A percentile compares a stretch with the other conserved stretches of the same genome.
Evolutionary conservation across 2,113 vertebrate species (phyloP).

Genomic region (Zosterops lateralis): DNA sequence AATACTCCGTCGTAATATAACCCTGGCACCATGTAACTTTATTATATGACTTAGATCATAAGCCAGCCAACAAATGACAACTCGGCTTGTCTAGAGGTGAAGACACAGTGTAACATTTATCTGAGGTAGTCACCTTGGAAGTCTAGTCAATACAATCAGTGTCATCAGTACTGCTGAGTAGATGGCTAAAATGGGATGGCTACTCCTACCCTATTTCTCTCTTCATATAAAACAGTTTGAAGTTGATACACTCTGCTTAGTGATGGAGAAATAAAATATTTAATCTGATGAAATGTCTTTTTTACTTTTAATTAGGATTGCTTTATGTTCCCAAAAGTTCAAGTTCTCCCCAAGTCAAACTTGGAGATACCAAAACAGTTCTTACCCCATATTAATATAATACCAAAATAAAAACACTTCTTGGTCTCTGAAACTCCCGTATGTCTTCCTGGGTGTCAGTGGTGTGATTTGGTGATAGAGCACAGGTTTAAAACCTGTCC

Average conservation of each 20-base stretch:
- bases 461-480: background rate
- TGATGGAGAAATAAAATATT: background rate
- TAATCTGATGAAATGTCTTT: background rate
- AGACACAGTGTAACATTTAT: background rate
- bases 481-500: background rate
- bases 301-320: background rate
- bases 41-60: background rate
- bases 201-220: background rate
- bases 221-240: background rate
- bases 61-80: background rate
- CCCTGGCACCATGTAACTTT: background rate
- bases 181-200: background rate
- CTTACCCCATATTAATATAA: background rate
- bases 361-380: background rate
- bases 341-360: background rate
- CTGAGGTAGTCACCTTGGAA: background rate
- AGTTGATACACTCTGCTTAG: background rate
- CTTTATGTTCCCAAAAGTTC: background rate
- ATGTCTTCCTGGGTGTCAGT: background rate
- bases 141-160: background rate
- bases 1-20: background rate
- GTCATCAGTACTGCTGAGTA: background rate
- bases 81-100: background rate
- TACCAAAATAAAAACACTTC: background rate
- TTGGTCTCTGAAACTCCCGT: background rate